Percentiles rank a stretch among this genome's conserved stretches.
Evolutionary conservation across 2,888 invertebrate species (phyloP).

Genomic region (Ophion ventricosus): DNA sequence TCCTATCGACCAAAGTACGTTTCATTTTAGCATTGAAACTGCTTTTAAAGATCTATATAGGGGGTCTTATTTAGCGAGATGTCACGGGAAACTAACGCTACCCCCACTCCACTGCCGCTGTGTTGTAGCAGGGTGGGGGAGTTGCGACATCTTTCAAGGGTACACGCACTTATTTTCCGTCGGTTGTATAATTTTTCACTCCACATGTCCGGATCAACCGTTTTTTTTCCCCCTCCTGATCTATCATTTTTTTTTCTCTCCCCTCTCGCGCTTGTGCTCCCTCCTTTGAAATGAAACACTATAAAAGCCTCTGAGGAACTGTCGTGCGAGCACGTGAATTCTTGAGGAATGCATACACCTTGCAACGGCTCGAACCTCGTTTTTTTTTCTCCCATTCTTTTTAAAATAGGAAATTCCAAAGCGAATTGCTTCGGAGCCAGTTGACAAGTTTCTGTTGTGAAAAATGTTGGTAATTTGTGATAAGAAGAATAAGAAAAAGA

Average conservation of each 20-base stretch:
- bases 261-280: not conserved
- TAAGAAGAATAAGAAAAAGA: not conserved
- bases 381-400: not conserved
- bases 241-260: not conserved
- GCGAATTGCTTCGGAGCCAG: not conserved
- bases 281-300: not conserved
- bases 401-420: not conserved
- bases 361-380: not conserved
- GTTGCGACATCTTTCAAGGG: no score
- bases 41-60: no score
- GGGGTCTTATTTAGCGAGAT: no score
- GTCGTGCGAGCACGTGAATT: constrained; percentile 9
- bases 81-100: no score
- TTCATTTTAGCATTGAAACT: no score
- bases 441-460: not conserved
- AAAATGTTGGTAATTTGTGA: not conserved
- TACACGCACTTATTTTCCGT: not conserved
- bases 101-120: no score
- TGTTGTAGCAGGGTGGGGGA: no score
- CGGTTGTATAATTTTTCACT: not conserved
- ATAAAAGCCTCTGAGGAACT: constrained; percentile 12
- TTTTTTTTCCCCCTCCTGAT: not conserved
- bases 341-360: constrained; percentile 1
- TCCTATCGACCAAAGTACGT: no score
- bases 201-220: not conserved